phyloP scores from a whole-genome alignment of 2,888 invertebrate genomes.

The Eupithecia subfuscata region DNA sequence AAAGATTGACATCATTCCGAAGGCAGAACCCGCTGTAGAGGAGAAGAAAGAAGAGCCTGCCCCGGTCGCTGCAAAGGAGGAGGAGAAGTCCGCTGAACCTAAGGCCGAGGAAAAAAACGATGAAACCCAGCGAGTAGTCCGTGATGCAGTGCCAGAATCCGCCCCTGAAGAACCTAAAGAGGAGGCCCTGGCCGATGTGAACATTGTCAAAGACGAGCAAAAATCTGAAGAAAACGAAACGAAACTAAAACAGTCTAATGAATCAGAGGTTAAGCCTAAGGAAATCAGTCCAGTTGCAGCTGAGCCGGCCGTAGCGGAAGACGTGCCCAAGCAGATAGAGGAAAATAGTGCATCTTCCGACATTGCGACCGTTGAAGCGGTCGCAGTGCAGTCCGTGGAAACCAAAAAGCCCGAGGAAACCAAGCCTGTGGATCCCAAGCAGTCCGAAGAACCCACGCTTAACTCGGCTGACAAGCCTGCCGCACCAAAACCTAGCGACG shows the following conservation, averaged over 20 bases:
- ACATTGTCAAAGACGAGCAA: conserved; percentile 14
- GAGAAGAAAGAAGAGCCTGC: conserved; percentile 44
- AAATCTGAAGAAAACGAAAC: conserved; percentile 19
- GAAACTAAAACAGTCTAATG: conserved; percentile 26
- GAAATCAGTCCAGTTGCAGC: conserved; percentile 20
- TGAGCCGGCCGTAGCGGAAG: conserved; percentile 40
- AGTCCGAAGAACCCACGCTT: conserved; percentile 11
- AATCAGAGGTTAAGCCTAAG: conserved; percentile 1
- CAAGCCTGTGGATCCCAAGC: conserved; percentile 12
- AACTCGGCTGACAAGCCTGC: background rate
- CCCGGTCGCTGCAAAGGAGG: conserved; percentile 24
- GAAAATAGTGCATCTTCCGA: conserved; percentile 2
- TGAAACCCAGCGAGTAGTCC: conserved; percentile 62
- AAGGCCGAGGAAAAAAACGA: conserved; percentile 20
- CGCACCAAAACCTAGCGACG: background rate
- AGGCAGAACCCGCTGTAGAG: conserved; percentile 41
- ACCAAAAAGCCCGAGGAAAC: conserved; percentile 7
- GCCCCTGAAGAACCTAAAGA: conserved; percentile 13
- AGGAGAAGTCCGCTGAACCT: conserved; percentile 42
- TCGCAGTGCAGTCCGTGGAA: conserved; percentile 4
- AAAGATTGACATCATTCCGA: conserved; percentile 21
- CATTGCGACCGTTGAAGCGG: background rate
- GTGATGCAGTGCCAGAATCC: conserved; percentile 58
- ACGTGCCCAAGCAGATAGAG: conserved; percentile 27
- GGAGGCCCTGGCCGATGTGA: conserved; percentile 45